Evolutionary conservation across 1,140 invertebrate species (phyloP), one percentile per base, ranked within the genome.

Genomic region (Trypoxylus dichotomus): DNA sequence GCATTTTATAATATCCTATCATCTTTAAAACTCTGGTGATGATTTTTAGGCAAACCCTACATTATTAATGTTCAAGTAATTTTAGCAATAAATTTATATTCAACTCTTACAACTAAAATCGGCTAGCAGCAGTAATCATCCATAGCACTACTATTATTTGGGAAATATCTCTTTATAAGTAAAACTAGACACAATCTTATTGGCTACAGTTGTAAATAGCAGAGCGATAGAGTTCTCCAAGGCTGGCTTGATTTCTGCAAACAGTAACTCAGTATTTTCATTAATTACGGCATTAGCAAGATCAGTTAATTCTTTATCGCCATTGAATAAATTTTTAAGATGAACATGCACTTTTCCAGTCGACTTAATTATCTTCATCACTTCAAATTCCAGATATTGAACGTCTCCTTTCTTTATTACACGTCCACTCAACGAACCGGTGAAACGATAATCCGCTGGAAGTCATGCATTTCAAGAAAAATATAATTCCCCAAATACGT

Each of bases 131-230:
- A 32, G 7, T 32, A 2, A 3, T 32, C 2, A 32, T 7, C 32
- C 32, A 32, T 32, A n/a, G n/a, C n/a, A 24, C 19, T 63, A 24
- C 5, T 7, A 63, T 63, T 63, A 63, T 86, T 83, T 88, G 29
- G 89, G 89, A 82, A 93, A 93, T 21, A 93, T 82, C 86, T 93
- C 91, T 76, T 92, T 87, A 81, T 92, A 92, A 6, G 91, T 91
- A 82, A 93, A 93, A 75, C 88, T 89, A 7, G 88, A 87, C 1
- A 91, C 91, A 58, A 93, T 91, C 82, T 91, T 92, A 81, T 93
- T 93, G 0, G 91, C 89, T 77, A 92, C 90, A 37, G 91, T 88
- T 0, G 91, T 92, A 81, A 92, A 92, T 32, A 92, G 88, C 37
- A 91, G 89, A 11, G 89, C 88, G 7, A 92, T 86, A 13, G 90